A percentile compares a stretch with the other conserved stretches of the same genome.
Evolutionary conservation across 2,113 vertebrate genomes (phyloP).

Genomic region (Megaleporinus macrocephalus): DNA sequence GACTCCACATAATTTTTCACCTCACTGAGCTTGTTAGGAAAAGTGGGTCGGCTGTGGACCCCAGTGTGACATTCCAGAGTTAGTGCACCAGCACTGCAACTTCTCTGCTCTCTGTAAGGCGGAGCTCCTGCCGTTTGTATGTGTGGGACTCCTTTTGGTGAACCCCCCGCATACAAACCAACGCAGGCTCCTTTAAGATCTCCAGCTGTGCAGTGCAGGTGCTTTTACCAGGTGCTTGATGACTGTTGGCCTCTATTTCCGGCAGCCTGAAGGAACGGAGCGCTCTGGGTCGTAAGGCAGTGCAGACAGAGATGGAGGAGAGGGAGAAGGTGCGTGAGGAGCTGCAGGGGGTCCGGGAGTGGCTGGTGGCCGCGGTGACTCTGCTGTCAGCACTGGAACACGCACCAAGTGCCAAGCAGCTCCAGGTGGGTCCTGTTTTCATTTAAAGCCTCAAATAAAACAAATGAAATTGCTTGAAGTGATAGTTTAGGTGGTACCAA

Average conservation of each 20-base stretch:
- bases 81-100: neutral
- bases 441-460: neutral
- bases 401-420: conserved; percentile 68
- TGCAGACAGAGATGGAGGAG: conserved; percentile 81
- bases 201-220: too few relatives aligned
- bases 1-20: conserved; percentile 1
- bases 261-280: conserved; percentile 81
- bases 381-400: conserved; percentile 67
- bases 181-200: too few relatives aligned
- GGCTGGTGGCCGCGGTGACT: conserved; percentile 70
- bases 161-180: too few relatives aligned
- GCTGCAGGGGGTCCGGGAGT: conserved; percentile 74
- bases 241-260: conserved; percentile 32
- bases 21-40: neutral
- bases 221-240: neutral
- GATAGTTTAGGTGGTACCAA: too few relatives aligned
- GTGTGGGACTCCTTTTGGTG: neutral
- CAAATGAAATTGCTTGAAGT: too few relatives aligned
- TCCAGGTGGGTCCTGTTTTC: conserved; percentile 78
- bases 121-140: neutral
- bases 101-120: neutral
- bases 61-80: neutral
- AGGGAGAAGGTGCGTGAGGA: conserved; percentile 78
- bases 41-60: conserved; percentile 25
- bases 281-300: conserved; percentile 70